Conservation (phyloP, 2,113 vertebrate genomes). For the Danio rerio region DNA sequence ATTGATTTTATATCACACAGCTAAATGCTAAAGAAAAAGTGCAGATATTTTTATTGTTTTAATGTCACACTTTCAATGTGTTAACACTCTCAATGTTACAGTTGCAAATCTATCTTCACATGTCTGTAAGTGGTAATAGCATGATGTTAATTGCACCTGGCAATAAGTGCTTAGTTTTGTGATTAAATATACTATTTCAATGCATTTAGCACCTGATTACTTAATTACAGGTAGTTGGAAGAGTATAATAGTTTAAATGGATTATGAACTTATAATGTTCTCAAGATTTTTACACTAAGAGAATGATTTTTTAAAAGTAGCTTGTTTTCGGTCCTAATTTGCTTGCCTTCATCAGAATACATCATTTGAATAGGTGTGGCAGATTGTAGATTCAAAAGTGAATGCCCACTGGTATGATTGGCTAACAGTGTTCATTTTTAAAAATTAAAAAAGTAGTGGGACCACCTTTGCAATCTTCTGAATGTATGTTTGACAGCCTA, state of each 20-base stretch:
- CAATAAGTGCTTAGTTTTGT: not conserved
- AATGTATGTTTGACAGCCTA: too few species aligned
- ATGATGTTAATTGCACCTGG: not conserved
- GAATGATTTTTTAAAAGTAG: too few species aligned
- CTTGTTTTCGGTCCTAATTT: too few species aligned
- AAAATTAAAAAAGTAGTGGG: too few species aligned
- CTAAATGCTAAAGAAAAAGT: not conserved
- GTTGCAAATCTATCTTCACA: not conserved
- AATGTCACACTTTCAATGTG: slow-evolving; percentile 5
- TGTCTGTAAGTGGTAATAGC: not conserved
- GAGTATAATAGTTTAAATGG: not conserved
- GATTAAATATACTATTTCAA: not conserved
- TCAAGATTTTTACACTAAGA: too few species aligned
- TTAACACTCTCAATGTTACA: not conserved
- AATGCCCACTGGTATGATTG: too few species aligned
- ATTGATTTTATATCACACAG: not conserved
- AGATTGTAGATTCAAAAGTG: too few species aligned
- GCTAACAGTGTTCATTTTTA: too few species aligned
- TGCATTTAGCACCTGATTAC: not conserved
- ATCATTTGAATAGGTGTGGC: too few species aligned
- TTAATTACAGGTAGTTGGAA: not conserved
- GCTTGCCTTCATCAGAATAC: too few species aligned
- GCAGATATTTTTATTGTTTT: not conserved
- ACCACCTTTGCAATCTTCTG: too few species aligned
- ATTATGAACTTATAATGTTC: too few species aligned